Base-by-base conservation (phyloP, 2,113 vertebrate genomes). In the Anhinga rufa region DNA sequence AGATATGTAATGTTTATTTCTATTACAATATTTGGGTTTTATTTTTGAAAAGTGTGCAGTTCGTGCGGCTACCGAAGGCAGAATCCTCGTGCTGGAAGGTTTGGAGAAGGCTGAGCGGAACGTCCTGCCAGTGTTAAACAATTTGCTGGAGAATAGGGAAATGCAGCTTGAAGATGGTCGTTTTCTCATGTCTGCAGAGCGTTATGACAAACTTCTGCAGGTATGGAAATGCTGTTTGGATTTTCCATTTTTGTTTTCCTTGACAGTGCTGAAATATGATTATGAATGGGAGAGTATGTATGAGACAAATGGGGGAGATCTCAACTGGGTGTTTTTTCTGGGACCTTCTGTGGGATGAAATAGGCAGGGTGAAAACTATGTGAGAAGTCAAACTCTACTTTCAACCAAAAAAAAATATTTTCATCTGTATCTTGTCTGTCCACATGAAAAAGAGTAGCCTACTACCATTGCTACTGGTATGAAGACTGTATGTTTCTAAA, bases 121-220 rank as follows among this genome's bases (percentile, higher is more conserved):
- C 0, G 99, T 99, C 10, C 96, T 99, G 60, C 99, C 99, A 0
- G 99, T 99, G 40, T 98, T 99, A 61, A 99, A 99, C 98, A 99
- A 99, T 97, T 98, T 99, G 89, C 97, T 99, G 96, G 99, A 99
- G 97, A 99, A 99, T 6, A 97, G 99, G 71, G 99, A 99, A 97
- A 99, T 99, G 99, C 99, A 99, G 79, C 99, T 99, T 79, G 99
- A 99, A 96, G 99, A 99, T 25, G 99, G 99, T 29, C 99, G 99
- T 52, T 99, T 99, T 96, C 99, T 99, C 7, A 99, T 99, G 99
- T 98, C 99, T 51, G 98, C 99, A 0, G 98, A 99, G 87, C 99
- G 99, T 65, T 99, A 99, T 0, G 99, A 99, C 98, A 99, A 99
- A 93, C 98, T 99, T 93, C 97, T 99, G 71, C 97, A 99, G 98